Conservation (phyloP, 64 coral and sea anemone species). For the Actinia equina region DNA sequence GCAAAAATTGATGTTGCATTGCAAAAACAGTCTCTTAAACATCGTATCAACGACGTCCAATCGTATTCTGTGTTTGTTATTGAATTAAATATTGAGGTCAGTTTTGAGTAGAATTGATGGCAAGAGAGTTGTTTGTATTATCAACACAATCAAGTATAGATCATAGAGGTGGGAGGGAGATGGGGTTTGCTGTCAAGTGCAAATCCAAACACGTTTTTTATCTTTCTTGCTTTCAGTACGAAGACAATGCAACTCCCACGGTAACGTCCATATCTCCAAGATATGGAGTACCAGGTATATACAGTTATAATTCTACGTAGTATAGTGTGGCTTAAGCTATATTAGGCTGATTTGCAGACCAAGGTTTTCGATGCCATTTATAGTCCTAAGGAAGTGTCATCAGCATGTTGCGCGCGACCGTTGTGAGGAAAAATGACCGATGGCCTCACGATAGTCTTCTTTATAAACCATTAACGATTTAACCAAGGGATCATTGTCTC, state of each 20-base stretch:
- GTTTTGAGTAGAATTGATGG: neutral
- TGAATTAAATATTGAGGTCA: neutral
- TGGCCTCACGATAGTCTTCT: too few species aligned
- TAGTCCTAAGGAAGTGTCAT: too few species aligned
- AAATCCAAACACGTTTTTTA: neutral
- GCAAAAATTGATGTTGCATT: neutral
- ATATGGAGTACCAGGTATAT: slow-evolving; percentile 61
- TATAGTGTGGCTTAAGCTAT: too few species aligned
- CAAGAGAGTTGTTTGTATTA: neutral
- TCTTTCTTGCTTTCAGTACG: slow-evolving; percentile 33
- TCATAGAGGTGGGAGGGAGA: too few species aligned
- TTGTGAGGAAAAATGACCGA: too few species aligned
- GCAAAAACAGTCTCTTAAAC: neutral
- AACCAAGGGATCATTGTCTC: neutral
- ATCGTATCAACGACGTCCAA: neutral
- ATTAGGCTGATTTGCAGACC: too few species aligned
- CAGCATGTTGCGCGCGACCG: too few species aligned
- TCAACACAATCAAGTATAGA: neutral
- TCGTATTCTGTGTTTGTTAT: neutral
- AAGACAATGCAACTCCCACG: slow-evolving; percentile 36
- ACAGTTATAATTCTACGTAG: too few species aligned
- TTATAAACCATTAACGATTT: too few species aligned
- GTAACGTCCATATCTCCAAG: slow-evolving; percentile 38
- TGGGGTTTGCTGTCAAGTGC: neutral
- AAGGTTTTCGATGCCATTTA: too few species aligned